Evolutionary conservation across 35 echinoderm and acorn worm genomes (phyloP), one percentile per base, ranked within the genome.

Genomic region (Amphiura filiformis): DNA sequence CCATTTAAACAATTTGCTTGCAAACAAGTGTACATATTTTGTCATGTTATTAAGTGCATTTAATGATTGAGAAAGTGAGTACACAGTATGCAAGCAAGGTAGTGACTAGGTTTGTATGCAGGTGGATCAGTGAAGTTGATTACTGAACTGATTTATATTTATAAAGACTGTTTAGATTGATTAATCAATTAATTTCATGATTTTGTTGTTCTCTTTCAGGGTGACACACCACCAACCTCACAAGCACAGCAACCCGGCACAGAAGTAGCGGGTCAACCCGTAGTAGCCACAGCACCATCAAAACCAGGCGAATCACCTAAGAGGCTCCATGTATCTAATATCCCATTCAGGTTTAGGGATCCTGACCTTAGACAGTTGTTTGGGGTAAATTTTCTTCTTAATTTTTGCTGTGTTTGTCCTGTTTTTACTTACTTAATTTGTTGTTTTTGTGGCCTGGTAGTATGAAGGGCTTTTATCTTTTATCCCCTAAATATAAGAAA

Each of bases 251-350:
- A 87, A 78, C 31, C 89, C 20, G 94, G 91, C 39, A 30, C 61
- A 70, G 61, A 70, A 70, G 84, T 87, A 44, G 90, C 88, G 20
- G 94, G 94, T 41, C 94, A 96, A 56, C 56, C 94, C n/a, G 31
- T 89, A 12, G 81, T 87, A 31, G 79, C 89, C 18, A 78, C 85
- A 36, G 76, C 88, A 0, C 81, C 84, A 30, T 61, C 82, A 32
- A 99, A 94, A 84, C 90, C 92, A 33, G 96, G 96, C 37, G 96
- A 99, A 86, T 80, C 90, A 34, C 96, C 96, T 40, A 99, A 99
- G 88, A 92, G 96, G 77, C 90, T 99, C 52, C 96, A 99, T 93
- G 96, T 99, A 56, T 99, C 96, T 77, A 99, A 99, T 88, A 99
- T 99, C 65, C 96, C 96, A 18, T 99, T 99, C 89, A 99, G 93